Evolutionary conservation across 23 tunicate species (phyloP).

Genomic region (Aplidium turbinatum): DNA sequence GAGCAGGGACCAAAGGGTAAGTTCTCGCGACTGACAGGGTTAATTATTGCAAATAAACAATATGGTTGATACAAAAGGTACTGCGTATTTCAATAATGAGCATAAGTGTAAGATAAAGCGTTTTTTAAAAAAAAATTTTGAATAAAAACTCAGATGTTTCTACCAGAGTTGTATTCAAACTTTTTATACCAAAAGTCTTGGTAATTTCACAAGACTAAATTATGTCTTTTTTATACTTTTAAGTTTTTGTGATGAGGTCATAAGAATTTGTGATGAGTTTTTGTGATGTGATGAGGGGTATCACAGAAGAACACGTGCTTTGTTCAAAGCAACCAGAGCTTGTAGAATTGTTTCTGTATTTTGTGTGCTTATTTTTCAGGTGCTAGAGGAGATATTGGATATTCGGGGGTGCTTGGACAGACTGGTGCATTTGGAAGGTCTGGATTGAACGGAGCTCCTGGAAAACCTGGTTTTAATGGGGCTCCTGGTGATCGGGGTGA

Average conservation of each 20-base stretch:
- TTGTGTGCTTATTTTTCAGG: slow-evolving; percentile 5
- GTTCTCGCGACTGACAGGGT: neutral
- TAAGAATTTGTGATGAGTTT: too few relatives aligned
- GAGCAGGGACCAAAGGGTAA: slow-evolving; percentile 21
- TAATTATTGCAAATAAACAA: neutral
- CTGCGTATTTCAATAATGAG: too few relatives aligned
- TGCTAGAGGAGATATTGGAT: slow-evolving; percentile 61
- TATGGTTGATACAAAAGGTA: too few relatives aligned
- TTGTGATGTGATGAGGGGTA: too few relatives aligned
- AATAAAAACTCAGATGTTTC: neutral
- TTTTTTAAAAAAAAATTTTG: too few relatives aligned
- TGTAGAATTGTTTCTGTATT: neutral
- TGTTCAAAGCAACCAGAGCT: neutral
- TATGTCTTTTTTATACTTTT: too few relatives aligned
- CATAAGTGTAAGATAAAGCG: too few relatives aligned
- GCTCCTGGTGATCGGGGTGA: slow-evolving; percentile 6
- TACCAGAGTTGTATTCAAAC: too few relatives aligned
- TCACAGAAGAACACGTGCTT: too few relatives aligned
- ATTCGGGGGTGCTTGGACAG: slow-evolving; percentile 39
- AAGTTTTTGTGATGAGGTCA: neutral
- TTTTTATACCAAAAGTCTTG: too few relatives aligned
- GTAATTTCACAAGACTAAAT: too few relatives aligned
- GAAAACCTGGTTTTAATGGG: slow-evolving; percentile 64
- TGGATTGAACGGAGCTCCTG: slow-evolving; percentile 60
- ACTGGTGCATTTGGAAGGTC: slow-evolving; percentile 46